These are phyloP conservation scores for Rhombomys opimus DNA, from an alignment of 2,113 vertebrate species.

Conservation along the genomic window DNA sequence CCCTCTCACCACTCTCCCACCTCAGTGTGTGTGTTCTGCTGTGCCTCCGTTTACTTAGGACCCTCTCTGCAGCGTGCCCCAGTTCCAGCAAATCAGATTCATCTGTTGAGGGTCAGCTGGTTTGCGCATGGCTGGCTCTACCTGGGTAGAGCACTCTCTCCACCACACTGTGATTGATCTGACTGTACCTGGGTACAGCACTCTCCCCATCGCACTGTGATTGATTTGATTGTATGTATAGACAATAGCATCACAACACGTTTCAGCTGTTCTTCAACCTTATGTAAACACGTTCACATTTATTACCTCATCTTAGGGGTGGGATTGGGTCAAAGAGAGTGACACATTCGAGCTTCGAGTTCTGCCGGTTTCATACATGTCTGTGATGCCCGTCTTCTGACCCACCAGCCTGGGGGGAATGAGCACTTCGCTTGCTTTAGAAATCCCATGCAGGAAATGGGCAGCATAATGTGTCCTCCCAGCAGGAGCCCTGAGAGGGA, in stretches of 20 bases:
- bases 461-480: background rate
- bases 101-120: background rate
- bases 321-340: background rate
- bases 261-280: background rate
- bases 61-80: too few species aligned
- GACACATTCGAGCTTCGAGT: background rate
- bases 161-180: background rate
- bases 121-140: accelerated
- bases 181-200: background rate
- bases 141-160: background rate
- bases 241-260: background rate
- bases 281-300: background rate
- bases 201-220: background rate
- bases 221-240: background rate
- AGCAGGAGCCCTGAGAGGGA: background rate
- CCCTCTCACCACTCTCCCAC: background rate
- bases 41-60: background rate
- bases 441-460: background rate
- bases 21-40: background rate
- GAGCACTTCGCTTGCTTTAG: background rate
- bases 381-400: background rate
- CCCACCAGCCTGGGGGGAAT: background rate
- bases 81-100: background rate
- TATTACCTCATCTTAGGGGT: background rate
- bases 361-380: background rate